Evolutionary conservation across 2,113 vertebrate genomes (phyloP).

Genomic region (Melanerpes formicivorus): DNA sequence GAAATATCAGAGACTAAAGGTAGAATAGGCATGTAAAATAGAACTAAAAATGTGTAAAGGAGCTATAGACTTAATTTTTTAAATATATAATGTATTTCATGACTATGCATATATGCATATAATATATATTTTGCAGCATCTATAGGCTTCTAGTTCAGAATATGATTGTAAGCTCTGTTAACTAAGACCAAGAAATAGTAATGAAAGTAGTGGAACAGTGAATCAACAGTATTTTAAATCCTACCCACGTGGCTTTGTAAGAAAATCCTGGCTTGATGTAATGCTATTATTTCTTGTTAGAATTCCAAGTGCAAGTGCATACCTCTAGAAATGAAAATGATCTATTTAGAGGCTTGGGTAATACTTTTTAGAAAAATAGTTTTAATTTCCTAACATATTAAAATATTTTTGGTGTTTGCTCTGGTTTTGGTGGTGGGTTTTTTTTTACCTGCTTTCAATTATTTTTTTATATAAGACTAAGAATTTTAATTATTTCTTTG

Average conservation of each 20-base stretch:
- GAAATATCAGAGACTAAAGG: not conserved
- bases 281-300: not conserved
- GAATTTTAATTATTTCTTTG: not conserved
- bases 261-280: not conserved
- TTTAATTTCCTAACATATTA: not conserved
- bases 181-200: not conserved
- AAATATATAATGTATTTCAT: not conserved
- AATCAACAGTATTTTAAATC: constrained; percentile 18
- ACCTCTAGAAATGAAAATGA: not conserved
- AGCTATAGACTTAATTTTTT: not conserved
- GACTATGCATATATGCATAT: not conserved
- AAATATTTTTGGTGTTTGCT: not conserved
- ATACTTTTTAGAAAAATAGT: not conserved
- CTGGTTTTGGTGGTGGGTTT: not conserved
- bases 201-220: not conserved
- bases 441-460: not conserved
- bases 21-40: not conserved
- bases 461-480: not conserved
- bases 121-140: not conserved
- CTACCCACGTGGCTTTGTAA: not conserved
- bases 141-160: not conserved
- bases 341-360: not conserved
- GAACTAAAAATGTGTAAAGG: not conserved
- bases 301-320: not conserved
- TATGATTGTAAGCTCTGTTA: not conserved